phyloP scores from a whole-genome alignment of 2,113 vertebrate species.

The Cygnus atratus region DNA sequence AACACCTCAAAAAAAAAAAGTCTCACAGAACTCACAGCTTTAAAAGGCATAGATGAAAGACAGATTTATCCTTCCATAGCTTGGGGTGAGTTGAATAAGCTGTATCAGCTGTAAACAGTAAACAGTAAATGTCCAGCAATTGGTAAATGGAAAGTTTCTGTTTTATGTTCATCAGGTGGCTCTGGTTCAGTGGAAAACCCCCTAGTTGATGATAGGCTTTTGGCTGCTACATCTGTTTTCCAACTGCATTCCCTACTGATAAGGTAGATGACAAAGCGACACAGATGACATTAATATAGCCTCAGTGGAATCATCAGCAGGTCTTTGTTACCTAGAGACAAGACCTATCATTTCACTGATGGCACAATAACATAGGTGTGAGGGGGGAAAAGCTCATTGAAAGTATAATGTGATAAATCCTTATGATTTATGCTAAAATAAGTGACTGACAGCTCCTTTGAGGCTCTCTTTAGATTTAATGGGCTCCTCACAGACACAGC shows the following conservation, averaged over 20 bases:
- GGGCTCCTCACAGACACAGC: neutral
- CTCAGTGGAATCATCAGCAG: neutral
- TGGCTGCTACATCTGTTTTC: neutral
- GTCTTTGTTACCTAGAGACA: slow-evolving; percentile 47
- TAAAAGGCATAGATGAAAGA: neutral
- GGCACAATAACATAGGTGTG: neutral
- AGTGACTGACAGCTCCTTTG: slow-evolving; percentile 29
- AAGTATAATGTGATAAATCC: slow-evolving; percentile 43
- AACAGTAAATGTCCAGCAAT: neutral
- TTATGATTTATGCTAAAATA: slow-evolving; percentile 48
- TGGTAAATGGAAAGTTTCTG: neutral
- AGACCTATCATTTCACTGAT: slow-evolving; percentile 18
- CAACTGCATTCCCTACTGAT: neutral
- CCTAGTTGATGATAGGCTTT: neutral
- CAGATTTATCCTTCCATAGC: neutral
- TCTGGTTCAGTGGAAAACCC: neutral
- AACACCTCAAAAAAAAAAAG: neutral
- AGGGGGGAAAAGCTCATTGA: neutral
- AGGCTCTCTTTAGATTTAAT: slow-evolving; percentile 35
- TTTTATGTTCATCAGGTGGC: neutral
- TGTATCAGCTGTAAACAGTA: neutral
- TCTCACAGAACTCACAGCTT: neutral
- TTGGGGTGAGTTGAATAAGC: neutral
- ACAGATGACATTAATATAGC: neutral
- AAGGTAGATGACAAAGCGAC: neutral